Evolutionary conservation across 2,797 vertebrate genomes (phyloP), one percentile per base, ranked within the genome.

Genomic region (Sitta carolinensis): DNA sequence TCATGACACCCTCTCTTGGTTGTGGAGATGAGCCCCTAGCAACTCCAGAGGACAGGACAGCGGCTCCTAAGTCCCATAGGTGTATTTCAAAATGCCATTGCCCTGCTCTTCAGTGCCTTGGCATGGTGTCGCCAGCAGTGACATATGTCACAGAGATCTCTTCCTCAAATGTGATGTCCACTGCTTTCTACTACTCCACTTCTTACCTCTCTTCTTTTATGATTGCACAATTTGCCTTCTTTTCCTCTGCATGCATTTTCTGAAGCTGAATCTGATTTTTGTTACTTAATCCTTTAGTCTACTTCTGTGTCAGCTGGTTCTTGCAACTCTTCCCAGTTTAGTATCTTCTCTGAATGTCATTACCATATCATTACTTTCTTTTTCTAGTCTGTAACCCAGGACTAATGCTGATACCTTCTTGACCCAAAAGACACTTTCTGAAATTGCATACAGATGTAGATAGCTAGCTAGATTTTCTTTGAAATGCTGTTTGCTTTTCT

Each of bases 291-390:
- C 67, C 50, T 79, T 82, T 82, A 63, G 80, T 95, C 77, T 94
- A 25, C 68, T 92, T 91, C 42, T 86, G 20, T 90, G 57, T 94
- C 52, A 90, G 83, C 85, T 94, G 77, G 63, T 88, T 63, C 63
- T 93, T 88, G 83, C 69, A 87, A 70, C 50, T 94, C 83, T 94
- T 93, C 74, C 70, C 80, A 74, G 80, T 82, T 93, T 76, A 88
- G 87, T 76, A 34, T 74, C 63, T 79, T 91, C 80, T 87, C 52
- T 91, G 83, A 94, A 96, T 95, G 51, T 72, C 57, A 47, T 95
- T 94, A 92, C 62, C 69, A 76, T 91, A 59, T 47, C 1, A 88
- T 90, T 84, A 88, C 62, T 86, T 81, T 82, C 34, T 42, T 87
- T 80, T 95, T 70, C 62, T 52, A 84, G 51, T 59, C 51, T 75